phyloP scores from a whole-genome alignment of 2,888 invertebrate species.

The Abrostola triplasia region DNA sequence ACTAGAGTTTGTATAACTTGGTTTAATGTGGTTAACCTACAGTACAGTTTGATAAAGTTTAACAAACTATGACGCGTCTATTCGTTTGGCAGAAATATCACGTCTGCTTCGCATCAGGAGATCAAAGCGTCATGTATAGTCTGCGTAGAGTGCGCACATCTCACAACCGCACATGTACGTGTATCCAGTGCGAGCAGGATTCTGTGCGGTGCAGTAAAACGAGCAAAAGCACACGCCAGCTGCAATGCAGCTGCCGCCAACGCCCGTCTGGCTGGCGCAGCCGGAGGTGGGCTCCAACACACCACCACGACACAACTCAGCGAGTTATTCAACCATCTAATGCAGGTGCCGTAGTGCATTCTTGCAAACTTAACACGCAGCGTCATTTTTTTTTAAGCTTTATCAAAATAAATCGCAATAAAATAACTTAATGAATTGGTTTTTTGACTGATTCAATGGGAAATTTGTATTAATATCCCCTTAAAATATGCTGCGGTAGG shows the following conservation, averaged over 20 bases:
- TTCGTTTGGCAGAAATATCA: slow-evolving; percentile 22
- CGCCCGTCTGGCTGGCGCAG: slow-evolving; percentile 56
- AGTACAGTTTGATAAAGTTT: slow-evolving; percentile 1
- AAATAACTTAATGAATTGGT: no score
- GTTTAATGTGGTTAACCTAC: neutral
- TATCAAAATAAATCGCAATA: no score
- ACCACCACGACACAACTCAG: slow-evolving; percentile 59
- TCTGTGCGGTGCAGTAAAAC: slow-evolving; percentile 74
- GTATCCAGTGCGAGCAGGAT: slow-evolving; percentile 39
- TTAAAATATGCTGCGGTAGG: no score
- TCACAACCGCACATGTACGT: neutral
- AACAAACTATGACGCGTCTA: slow-evolving; percentile 7
- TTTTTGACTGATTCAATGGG: no score
- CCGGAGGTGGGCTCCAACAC: slow-evolving; percentile 50
- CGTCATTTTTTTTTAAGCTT: neutral
- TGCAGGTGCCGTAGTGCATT: slow-evolving; percentile 59
- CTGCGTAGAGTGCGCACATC: neutral
- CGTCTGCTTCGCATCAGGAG: slow-evolving; percentile 40
- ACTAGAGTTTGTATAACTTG: neutral
- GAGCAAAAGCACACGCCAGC: slow-evolving; percentile 82
- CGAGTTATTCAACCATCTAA: slow-evolving; percentile 73
- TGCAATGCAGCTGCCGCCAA: slow-evolving; percentile 81
- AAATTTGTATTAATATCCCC: no score
- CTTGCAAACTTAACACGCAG: slow-evolving; percentile 3
- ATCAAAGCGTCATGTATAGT: slow-evolving; percentile 40